Evolutionary conservation across 2,797 vertebrate genomes (phyloP), one percentile per base, ranked within the genome.

Genomic region (Hyperoplus immaculatus): DNA sequence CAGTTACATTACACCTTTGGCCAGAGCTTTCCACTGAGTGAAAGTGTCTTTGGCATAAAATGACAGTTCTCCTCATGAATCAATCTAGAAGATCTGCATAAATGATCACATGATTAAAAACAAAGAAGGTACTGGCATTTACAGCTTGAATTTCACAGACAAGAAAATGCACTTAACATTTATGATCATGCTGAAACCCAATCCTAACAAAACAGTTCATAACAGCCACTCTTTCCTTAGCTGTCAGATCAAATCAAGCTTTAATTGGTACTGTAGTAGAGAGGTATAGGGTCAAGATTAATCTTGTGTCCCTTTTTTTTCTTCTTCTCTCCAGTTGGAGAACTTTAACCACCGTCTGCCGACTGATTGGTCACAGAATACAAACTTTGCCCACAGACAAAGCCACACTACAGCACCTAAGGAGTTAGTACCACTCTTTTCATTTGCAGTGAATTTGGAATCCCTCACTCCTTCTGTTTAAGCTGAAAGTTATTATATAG

Each of bases 301-400:
- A 13, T 43, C 46, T 68, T 6, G 9, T 49, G 46, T 42, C 54
- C 12, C 3, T 29, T 49, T 12, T 55, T 57, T 36, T 51, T 45
- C n/a, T 56, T 58, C 15, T 47, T 55, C 41, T 66, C 21, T n/a
- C 14, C 15, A 21, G 63, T 50, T 14, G 18, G 29, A 78, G 51
- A 75, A 75, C 13, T 57, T 53, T 18, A 70, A 55, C 62, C 57
- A 10, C 57, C 36, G 66, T 10, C 65, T 74, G 72, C 42, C 60
- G 53, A 78, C 65, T 49, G 45, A 45, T 13, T n/a, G 55, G 29
- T 62, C 72, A 61, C 29, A 42, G 18, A 78, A 75, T 15, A 69
- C 59, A 72, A 75, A 60, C 55, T 57, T 39, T 21, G 62, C 62
- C 53, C 53, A 18, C 53, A 16, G 62, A 76, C 36, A 41, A 65